These are phyloP conservation scores for Smithornis capensis DNA, from an alignment of 2,113 vertebrate genomes.

Conservation along the genomic window DNA sequence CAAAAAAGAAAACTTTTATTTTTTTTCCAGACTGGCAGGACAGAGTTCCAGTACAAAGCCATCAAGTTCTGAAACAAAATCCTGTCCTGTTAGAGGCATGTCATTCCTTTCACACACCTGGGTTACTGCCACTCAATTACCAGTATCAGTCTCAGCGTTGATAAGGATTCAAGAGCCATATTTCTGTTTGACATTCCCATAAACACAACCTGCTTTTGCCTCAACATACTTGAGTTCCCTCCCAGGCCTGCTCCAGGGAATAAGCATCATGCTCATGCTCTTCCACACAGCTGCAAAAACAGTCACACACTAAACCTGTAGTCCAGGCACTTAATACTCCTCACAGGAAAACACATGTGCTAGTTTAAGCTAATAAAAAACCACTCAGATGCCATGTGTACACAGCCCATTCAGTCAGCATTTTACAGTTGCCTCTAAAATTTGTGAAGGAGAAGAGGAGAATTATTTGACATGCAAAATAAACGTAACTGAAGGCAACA, in stretches of 20 bases:
- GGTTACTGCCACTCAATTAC: neutral
- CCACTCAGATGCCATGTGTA: constrained; percentile 31
- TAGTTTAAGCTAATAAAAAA: constrained; percentile 51
- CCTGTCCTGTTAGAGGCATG: neutral
- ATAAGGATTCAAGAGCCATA: constrained; percentile 38
- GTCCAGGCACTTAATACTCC: constrained; percentile 66
- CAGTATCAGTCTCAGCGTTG: neutral
- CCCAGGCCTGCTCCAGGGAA: constrained; percentile 53
- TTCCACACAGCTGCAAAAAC: constrained; percentile 72
- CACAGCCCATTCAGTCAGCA: constrained; percentile 26
- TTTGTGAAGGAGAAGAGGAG: neutral
- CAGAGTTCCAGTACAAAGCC: neutral
- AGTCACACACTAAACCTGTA: constrained; percentile 59
- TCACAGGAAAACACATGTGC: constrained; percentile 60
- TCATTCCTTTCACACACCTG: constrained; percentile 16
- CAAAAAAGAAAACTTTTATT: neutral
- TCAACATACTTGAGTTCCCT: constrained; percentile 46
- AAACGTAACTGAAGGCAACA: constrained; percentile 1
- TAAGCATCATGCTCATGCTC: constrained; percentile 53
- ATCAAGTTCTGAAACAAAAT: neutral
- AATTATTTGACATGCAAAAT: constrained; percentile 37
- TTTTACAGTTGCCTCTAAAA: constrained; percentile 53
- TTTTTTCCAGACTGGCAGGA: neutral
- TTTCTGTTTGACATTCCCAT: constrained; percentile 59
- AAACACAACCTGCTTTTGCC: constrained; percentile 57